Percentiles rank a stretch among this genome's conserved stretches.
These are phyloP conservation scores for Centropus bengalensis DNA, from an alignment of 2,113 vertebrate species.

Conservation along the genomic window DNA sequence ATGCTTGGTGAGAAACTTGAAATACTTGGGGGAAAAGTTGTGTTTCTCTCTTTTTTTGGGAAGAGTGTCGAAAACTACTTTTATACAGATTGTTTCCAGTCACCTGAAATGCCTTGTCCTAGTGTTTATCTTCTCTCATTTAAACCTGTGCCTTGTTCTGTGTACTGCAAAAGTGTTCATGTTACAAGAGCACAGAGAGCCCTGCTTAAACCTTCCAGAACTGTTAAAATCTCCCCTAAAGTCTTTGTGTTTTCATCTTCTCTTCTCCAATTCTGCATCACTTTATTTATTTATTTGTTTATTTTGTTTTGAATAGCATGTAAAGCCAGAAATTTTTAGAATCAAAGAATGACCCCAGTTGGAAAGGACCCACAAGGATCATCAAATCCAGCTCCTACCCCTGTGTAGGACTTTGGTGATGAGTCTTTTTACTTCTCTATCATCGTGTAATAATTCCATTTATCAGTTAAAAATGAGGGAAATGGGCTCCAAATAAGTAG, in stretches of 20 bases:
- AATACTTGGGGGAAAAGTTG: background rate
- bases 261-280: background rate
- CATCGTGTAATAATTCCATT: background rate
- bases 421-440: background rate
- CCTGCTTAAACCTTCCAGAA: background rate
- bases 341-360: too few species aligned
- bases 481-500: background rate
- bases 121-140: background rate
- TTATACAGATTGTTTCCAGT: background rate
- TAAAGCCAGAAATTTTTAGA: background rate
- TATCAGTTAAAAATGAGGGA: background rate
- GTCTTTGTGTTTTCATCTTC: background rate
- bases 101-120: background rate
- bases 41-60: background rate
- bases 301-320: background rate
- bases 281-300: background rate
- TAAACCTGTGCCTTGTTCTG: background rate
- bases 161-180: background rate
- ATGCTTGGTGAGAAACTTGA: background rate
- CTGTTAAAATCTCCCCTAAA: background rate
- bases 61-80: background rate
- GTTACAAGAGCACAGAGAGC: background rate
- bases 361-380: too few species aligned
- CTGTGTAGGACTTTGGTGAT: too few species aligned
- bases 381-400: too few species aligned